These are phyloP conservation scores for Aleiodes alternator DNA, from an alignment of 2,888 invertebrate species.

Conservation along the genomic window DNA sequence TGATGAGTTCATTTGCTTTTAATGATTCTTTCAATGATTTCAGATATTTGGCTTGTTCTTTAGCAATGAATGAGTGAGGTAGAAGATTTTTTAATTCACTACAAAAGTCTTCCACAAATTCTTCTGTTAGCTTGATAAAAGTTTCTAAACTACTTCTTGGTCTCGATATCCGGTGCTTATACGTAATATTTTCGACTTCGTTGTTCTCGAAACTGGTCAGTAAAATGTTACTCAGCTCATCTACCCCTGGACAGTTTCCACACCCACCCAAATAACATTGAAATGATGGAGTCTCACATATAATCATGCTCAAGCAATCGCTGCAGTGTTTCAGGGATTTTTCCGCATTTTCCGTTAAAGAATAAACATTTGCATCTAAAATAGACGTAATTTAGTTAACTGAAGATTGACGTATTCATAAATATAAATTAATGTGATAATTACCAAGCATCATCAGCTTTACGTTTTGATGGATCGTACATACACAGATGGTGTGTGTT, in stretches of 20 bases:
- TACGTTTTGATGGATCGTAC: not conserved
- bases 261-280: constrained; percentile 45
- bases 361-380: not conserved
- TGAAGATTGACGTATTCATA: not conserved
- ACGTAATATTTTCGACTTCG: constrained; percentile 35
- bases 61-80: constrained; percentile 16
- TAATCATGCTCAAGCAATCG: constrained; percentile 41
- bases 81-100: constrained; percentile 28
- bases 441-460: constrained; percentile 9
- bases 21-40: constrained; percentile 44
- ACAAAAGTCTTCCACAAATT: constrained; percentile 44
- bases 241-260: constrained; percentile 37
- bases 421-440: not conserved
- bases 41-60: constrained; percentile 47
- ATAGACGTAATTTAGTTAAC: not conserved
- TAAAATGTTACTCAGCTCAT: constrained; percentile 3
- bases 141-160: constrained; percentile 39
- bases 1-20: constrained; percentile 19
- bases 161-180: constrained; percentile 40
- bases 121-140: constrained; percentile 10
- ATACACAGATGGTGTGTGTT: not conserved
- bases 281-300: constrained; percentile 20
- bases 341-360: not conserved
- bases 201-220: constrained; percentile 16
- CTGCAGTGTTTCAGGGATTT: constrained; percentile 12